Percentiles rank a stretch among this genome's conserved stretches.
Conservation (phyloP, 64 coral and sea anemone species). For the Montipora capricornis region DNA sequence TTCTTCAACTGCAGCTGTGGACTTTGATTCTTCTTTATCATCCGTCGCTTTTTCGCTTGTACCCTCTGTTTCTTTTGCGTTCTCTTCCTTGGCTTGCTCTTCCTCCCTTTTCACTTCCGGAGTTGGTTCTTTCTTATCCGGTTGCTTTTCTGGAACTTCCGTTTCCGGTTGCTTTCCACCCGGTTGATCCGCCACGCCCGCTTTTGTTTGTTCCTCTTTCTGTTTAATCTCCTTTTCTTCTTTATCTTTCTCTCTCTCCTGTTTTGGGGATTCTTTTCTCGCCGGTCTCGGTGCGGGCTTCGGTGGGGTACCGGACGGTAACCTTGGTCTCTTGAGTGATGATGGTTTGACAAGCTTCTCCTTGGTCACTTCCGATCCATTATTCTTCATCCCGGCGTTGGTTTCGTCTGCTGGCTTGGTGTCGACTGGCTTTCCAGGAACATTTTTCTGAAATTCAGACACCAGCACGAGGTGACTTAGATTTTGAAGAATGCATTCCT, state of each 20-base stretch:
- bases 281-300: conserved; percentile 40
- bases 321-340: conserved; percentile 34
- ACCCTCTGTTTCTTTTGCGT: background rate
- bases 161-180: background rate
- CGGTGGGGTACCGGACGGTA: conserved; percentile 16
- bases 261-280: background rate
- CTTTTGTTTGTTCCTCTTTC: conserved; percentile 21
- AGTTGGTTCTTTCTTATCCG: background rate
- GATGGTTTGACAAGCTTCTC: conserved; percentile 65
- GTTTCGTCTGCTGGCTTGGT: background rate
- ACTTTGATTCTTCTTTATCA: background rate
- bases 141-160: conserved; percentile 9
- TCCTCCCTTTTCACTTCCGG: background rate
- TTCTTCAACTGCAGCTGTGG: background rate
- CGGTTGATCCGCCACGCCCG: background rate
- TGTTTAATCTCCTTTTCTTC: background rate
- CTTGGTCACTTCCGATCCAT: conserved; percentile 22
- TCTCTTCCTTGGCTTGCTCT: background rate
- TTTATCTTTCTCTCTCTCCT: conserved; percentile 15
- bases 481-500: background rate
- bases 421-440: conserved; percentile 8
- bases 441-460: conserved; percentile 3
- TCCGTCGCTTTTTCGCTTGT: background rate
- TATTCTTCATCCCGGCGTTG: background rate
- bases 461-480: background rate